phyloP scores from a whole-genome alignment of 2,797 vertebrate species.

The Sebastes steindachneri region DNA sequence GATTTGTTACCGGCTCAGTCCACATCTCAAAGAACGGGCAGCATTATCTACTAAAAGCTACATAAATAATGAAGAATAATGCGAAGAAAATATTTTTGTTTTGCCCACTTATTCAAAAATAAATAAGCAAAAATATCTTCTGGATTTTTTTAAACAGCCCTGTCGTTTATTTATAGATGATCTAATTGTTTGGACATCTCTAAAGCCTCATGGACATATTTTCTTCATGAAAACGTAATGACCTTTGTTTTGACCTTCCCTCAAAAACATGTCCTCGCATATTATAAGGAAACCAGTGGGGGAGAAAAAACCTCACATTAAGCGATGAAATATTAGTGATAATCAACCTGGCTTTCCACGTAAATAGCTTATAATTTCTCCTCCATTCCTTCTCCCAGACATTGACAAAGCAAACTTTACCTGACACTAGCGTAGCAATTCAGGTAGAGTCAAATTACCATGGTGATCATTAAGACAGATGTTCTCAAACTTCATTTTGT shows the following conservation, averaged over 20 bases:
- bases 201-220: not conserved
- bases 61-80: not conserved
- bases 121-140: not conserved
- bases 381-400: conserved; percentile 54
- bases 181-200: not conserved
- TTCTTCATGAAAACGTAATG: not conserved
- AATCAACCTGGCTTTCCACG: not conserved
- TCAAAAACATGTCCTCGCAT: not conserved
- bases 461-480: conserved; percentile 73
- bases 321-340: not conserved
- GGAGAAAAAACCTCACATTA: not conserved
- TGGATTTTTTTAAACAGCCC: not conserved
- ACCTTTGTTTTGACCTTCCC: not conserved
- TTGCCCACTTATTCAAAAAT: not conserved
- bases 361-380: conserved; percentile 22
- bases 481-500: conserved; percentile 80
- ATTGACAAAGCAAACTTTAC: conserved; percentile 4
- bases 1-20: not conserved
- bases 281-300: not conserved
- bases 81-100: not conserved
- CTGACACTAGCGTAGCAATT: conserved; percentile 13
- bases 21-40: not conserved
- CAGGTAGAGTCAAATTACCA: conserved; percentile 28
- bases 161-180: not conserved
- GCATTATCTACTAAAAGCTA: not conserved